Percentiles rank a stretch among this genome's conserved stretches.
phyloP scores from a whole-genome alignment of 2,113 vertebrate genomes.

The Pycnonotus jocosus region DNA sequence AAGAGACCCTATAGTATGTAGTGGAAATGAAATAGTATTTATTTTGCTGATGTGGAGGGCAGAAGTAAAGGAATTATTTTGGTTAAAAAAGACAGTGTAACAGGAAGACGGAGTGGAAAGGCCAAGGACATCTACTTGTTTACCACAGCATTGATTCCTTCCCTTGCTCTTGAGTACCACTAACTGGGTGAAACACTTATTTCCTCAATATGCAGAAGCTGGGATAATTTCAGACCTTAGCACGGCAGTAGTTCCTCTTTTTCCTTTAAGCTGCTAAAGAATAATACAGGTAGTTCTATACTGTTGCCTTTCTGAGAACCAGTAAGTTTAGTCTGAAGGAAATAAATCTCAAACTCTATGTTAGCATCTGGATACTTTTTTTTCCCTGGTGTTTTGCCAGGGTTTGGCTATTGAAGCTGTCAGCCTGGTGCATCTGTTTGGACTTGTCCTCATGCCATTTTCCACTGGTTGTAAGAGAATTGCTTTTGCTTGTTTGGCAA shows the following conservation, averaged over 20 bases:
- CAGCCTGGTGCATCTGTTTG: not conserved
- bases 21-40: constrained; percentile 5
- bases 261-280: not conserved
- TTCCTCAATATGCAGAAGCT: constrained; percentile 1
- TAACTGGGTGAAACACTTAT: not conserved
- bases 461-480: not conserved
- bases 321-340: not conserved
- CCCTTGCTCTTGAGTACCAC: not conserved
- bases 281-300: constrained; percentile 12
- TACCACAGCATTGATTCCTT: not conserved
- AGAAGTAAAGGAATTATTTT: constrained; percentile 8
- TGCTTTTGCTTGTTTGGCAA: constrained; percentile 59
- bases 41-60: not conserved
- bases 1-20: not conserved
- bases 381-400: not conserved
- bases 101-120: not conserved
- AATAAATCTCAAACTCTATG: not conserved
- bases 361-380: not conserved
- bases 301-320: not conserved
- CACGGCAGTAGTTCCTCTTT: not conserved
- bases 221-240: not conserved
- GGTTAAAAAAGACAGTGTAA: constrained; percentile 1
- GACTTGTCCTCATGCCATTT: constrained; percentile 41
- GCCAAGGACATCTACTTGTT: constrained; percentile 23
- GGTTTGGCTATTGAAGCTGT: not conserved